Evolutionary conservation across 2,797 vertebrate species (phyloP).

Genomic region (Lithobates pipiens): DNA sequence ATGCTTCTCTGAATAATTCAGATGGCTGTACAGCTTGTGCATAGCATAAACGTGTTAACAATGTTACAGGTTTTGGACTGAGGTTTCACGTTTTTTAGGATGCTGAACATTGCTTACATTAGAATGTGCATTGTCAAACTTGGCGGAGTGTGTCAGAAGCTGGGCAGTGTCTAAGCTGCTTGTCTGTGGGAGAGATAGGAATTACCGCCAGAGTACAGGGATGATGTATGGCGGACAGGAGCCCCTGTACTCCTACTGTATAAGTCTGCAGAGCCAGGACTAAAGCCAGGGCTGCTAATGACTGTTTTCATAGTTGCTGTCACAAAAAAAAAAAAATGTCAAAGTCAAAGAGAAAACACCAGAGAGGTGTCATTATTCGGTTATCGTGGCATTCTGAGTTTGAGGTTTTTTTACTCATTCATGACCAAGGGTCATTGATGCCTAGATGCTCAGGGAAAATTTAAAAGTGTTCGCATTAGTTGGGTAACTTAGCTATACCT

Average conservation of each 20-base stretch:
- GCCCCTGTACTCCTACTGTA: constrained; percentile 14
- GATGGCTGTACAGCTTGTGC: constrained; percentile 12
- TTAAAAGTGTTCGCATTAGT: no score
- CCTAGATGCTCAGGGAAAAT: no score
- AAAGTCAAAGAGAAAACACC: no score
- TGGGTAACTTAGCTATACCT: no score
- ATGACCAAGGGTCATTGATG: no score
- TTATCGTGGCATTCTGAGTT: no score
- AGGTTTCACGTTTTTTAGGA: constrained; percentile 9
- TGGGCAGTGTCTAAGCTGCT: constrained; percentile 2
- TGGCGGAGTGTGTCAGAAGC: not conserved
- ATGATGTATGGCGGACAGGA: constrained; percentile 9
- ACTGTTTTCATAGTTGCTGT: not conserved
- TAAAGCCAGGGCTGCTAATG: constrained; percentile 7
- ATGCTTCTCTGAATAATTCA: constrained; percentile 49
- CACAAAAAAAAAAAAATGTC: no score
- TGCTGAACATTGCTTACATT: constrained; percentile 10
- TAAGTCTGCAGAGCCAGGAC: not conserved
- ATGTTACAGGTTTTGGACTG: constrained; percentile 11
- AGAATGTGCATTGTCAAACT: constrained; percentile 12
- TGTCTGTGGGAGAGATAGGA: constrained; percentile 11
- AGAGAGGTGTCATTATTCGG: no score
- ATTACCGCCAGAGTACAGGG: not conserved
- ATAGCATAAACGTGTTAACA: constrained; percentile 11
- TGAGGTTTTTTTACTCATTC: no score